A percentile compares a stretch with the other conserved stretches of the same genome.
Evolutionary conservation across 2,888 invertebrate species (phyloP).

Genomic region (Parasteatoda lunata): DNA sequence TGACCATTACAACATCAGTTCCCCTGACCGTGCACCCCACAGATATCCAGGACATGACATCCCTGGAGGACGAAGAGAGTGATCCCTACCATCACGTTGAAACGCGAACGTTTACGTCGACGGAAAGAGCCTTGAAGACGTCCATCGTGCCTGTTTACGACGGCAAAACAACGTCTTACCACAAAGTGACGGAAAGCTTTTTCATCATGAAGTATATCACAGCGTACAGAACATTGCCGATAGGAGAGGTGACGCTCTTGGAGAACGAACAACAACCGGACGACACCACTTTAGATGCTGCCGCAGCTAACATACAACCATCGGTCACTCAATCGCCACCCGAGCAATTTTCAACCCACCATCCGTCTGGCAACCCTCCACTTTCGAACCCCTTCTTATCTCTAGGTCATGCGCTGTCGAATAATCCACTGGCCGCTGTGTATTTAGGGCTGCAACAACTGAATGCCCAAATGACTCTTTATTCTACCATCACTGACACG

Average conservation of each 20-base stretch:
- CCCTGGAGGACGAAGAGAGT: constrained; percentile 10
- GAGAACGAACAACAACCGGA: constrained; percentile 39
- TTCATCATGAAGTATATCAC: constrained; percentile 89
- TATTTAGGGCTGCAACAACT: constrained; percentile 71
- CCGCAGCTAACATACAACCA: constrained; percentile 45
- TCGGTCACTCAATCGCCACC: constrained; percentile 47
- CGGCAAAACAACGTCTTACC: constrained; percentile 81
- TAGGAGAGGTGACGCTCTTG: constrained; percentile 73
- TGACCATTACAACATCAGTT: constrained; percentile 71
- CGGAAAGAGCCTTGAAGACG: constrained; percentile 90
- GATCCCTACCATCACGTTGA: constrained; percentile 86
- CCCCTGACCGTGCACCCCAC: constrained; percentile 64
- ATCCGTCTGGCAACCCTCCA: constrained; percentile 47
- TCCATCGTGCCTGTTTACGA: constrained; percentile 89
- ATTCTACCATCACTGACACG: constrained; percentile 69
- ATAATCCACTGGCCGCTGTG: constrained; percentile 71
- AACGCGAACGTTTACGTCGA: constrained; percentile 93
- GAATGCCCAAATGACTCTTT: constrained; percentile 69
- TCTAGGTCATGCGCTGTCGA: constrained; percentile 70
- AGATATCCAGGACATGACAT: constrained; percentile 48
- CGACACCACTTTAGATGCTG: constrained; percentile 49
- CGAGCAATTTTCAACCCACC: constrained; percentile 36
- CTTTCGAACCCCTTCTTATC: constrained; percentile 69
- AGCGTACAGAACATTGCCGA: constrained; percentile 91
- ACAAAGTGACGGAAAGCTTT: constrained; percentile 92